phyloP scores from a whole-genome alignment of 2,113 vertebrate genomes.

The Cygnus buccinator region DNA sequence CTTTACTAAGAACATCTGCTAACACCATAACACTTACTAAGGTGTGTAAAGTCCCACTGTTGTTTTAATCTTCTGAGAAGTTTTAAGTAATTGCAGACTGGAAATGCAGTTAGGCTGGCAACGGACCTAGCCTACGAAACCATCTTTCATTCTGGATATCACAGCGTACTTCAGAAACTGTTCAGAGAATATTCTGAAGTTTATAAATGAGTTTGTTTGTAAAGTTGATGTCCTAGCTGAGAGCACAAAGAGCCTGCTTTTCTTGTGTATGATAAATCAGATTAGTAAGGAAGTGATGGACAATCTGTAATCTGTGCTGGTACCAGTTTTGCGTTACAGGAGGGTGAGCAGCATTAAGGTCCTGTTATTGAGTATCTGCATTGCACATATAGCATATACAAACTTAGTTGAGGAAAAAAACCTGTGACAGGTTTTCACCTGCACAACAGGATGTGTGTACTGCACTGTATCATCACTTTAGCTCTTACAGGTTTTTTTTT shows the following conservation, averaged over 20 bases:
- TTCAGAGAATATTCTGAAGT: not conserved
- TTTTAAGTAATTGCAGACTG: constrained; percentile 13
- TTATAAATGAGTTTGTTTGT: not conserved
- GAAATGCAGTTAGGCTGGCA: not conserved
- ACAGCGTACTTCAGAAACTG: not conserved
- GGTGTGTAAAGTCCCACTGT: not conserved
- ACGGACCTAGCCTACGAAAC: constrained; percentile 11
- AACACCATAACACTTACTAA: not conserved
- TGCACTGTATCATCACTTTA: not conserved
- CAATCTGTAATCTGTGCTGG: not conserved
- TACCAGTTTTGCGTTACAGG: not conserved
- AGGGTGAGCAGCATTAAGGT: not conserved
- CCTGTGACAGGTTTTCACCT: not conserved
- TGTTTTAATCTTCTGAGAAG: not conserved
- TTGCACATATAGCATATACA: fast-evolving
- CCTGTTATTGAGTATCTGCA: not conserved
- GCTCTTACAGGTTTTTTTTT: not conserved
- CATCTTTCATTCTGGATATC: constrained; percentile 7
- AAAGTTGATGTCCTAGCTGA: not conserved
- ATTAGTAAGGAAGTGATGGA: not conserved
- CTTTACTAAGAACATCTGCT: constrained; percentile 48
- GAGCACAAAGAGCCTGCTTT: not conserved
- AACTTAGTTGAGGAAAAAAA: not conserved
- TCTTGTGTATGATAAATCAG: not conserved
- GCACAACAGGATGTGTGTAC: not conserved